phyloP scores from a whole-genome alignment of 2,113 vertebrate genomes.

The Apteryx owenii region DNA sequence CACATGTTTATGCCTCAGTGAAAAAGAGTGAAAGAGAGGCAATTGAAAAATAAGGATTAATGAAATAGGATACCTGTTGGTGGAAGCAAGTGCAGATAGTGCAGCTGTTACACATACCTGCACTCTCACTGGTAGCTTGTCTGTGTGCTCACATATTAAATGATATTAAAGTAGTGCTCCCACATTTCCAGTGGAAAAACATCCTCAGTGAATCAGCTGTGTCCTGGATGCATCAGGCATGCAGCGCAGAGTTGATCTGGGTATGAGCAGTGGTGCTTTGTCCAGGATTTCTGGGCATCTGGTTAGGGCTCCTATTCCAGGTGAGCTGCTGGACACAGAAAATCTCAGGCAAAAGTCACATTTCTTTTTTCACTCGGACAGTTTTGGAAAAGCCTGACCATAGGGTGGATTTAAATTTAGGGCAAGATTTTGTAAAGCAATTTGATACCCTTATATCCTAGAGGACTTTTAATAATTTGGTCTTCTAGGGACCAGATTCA shows the following conservation, averaged over 20 bases:
- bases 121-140: background rate
- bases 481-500: background rate
- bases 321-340: background rate
- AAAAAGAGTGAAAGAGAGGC: background rate
- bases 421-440: background rate
- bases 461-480: slow-evolving; percentile 14
- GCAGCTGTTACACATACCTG: background rate
- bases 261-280: background rate
- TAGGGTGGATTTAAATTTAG: background rate
- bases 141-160: background rate
- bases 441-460: background rate
- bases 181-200: background rate
- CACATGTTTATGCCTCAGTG: background rate
- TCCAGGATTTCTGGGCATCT: background rate
- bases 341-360: background rate
- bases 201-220: background rate
- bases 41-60: background rate
- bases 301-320: background rate
- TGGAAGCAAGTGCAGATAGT: background rate
- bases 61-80: background rate
- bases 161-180: background rate
- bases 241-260: background rate
- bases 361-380: background rate
- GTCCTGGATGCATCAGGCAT: background rate
- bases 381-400: background rate